Conservation (phyloP, 1,140 invertebrate genomes). For the Pseudomyrmex flavicornis region DNA sequence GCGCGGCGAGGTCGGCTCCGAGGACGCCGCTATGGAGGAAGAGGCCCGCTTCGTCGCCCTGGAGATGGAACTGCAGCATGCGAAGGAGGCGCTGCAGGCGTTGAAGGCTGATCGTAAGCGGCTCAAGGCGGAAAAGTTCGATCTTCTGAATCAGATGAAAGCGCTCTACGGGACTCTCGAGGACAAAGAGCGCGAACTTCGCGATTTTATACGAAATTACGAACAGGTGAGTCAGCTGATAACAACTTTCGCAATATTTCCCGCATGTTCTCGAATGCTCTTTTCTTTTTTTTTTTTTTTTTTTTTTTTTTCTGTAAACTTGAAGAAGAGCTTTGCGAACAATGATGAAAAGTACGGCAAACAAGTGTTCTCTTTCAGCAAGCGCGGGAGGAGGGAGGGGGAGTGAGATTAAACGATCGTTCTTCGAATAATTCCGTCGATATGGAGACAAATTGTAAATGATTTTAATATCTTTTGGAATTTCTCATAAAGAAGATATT, state of each 20-base stretch:
- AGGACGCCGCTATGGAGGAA: conserved; percentile 85
- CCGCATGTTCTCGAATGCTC: background rate
- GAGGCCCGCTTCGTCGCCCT: conserved; percentile 85
- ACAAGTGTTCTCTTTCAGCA: background rate
- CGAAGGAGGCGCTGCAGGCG: conserved; percentile 87
- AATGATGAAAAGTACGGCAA: background rate
- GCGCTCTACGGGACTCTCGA: conserved; percentile 96
- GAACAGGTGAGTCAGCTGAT: conserved; percentile 89
- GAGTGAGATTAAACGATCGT: background rate
- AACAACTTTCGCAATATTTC: background rate
- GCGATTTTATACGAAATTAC: conserved; percentile 97
- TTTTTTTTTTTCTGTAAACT: background rate
- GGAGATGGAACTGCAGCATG: conserved; percentile 87
- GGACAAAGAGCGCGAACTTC: conserved; percentile 96
- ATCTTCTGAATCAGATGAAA: conserved; percentile 97
- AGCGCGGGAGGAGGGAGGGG: background rate
- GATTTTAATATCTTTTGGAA: conserved; percentile 12
- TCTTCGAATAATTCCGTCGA: background rate
- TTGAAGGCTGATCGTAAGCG: conserved; percentile 95
- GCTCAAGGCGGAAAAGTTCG: conserved; percentile 96
- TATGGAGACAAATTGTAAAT: background rate
- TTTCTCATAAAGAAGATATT: background rate
- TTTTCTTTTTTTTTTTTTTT: background rate
- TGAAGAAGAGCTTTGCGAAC: background rate
- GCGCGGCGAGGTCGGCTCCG: conserved; percentile 85